These are phyloP conservation scores for Hylaeus volcanicus DNA, from an alignment of 1,140 invertebrate genomes.

Conservation along the genomic window DNA sequence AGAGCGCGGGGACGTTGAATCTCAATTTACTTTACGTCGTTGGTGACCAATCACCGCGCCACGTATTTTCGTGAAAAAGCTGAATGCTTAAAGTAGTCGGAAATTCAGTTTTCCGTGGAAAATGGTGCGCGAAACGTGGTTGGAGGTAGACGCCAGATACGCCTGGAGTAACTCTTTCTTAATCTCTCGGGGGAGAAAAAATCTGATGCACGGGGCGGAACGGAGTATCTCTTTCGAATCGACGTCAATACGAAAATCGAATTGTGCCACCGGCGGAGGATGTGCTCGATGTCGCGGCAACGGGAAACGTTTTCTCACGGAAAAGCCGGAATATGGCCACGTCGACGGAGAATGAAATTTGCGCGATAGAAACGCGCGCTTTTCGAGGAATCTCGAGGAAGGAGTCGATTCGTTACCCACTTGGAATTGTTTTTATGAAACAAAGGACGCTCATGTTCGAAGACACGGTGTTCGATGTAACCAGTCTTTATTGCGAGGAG, in stretches of 20 bases:
- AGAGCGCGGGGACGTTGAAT: no score
- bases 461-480: no score
- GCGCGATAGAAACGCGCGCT: background rate
- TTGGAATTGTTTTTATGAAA: no score
- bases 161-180: constrained; percentile 21
- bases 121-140: constrained; percentile 25
- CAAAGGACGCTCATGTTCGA: no score
- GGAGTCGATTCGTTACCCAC: background rate
- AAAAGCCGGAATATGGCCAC: background rate
- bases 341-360: constrained; percentile 1
- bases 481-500: no score
- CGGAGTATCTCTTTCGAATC: constrained; percentile 39
- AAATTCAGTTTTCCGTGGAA: constrained; percentile 26
- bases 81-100: background rate
- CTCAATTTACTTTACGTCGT: no score
- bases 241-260: constrained; percentile 50
- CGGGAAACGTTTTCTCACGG: constrained; percentile 7
- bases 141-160: background rate
- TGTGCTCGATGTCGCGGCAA: constrained; percentile 5
- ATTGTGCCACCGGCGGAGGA: constrained; percentile 32
- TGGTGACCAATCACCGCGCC: no score
- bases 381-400: background rate
- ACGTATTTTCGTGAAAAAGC: background rate
- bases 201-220: constrained; percentile 20
- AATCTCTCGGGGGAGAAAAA: constrained; percentile 42